A percentile compares a stretch with the other conserved stretches of the same genome.
phyloP scores from a whole-genome alignment of 2,113 vertebrate genomes.

The Chloropsis hardwickii region DNA sequence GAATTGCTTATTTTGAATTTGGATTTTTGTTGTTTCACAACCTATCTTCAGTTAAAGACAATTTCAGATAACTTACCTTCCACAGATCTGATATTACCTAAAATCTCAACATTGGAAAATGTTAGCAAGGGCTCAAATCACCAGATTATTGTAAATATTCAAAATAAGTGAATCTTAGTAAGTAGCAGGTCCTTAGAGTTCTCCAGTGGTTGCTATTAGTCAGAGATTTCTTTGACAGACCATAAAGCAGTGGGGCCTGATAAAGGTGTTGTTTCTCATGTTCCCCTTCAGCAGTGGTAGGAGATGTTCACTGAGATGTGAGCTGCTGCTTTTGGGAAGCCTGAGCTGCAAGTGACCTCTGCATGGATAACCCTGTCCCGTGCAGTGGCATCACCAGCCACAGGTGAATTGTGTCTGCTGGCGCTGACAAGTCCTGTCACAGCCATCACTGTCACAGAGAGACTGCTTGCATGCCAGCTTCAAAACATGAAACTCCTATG shows the following conservation, averaged over 20 bases:
- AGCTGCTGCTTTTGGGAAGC: background rate
- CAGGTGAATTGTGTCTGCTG: background rate
- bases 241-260: background rate
- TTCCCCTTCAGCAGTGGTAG: background rate
- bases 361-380: rapidly evolving
- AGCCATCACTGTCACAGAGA: background rate
- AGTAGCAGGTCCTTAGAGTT: background rate
- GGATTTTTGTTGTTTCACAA: background rate
- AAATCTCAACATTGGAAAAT: background rate
- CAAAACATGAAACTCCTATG: background rate
- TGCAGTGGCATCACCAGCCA: background rate
- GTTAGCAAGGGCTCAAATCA: background rate
- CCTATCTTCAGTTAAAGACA: background rate
- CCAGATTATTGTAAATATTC: background rate
- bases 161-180: background rate
- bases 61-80: background rate
- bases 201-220: background rate
- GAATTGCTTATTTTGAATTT: background rate
- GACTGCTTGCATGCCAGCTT: background rate
- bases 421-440: background rate
- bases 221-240: background rate
- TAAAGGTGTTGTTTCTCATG: background rate
- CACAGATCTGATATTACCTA: background rate
- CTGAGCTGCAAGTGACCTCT: background rate
- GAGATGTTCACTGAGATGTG: background rate